Percentiles rank a stretch among this genome's conserved stretches.
phyloP scores from a whole-genome alignment of 2,113 vertebrate genomes.

The Corvus moneduloides region DNA sequence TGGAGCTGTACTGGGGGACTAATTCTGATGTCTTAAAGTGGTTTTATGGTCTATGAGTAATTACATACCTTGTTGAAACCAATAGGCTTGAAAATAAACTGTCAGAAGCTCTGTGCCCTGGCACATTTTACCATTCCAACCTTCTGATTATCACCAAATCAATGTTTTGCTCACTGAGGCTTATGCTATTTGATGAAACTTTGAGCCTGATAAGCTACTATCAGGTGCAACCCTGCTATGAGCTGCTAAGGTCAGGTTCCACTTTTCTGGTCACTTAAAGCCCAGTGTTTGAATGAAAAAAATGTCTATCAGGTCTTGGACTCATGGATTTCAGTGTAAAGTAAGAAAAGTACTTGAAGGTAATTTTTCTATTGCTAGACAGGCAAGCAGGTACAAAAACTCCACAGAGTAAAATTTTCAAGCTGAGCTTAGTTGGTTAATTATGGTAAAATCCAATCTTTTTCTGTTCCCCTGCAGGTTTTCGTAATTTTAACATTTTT shows the following conservation, averaged over 20 bases:
- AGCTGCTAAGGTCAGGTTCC: not conserved
- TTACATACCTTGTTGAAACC: not conserved
- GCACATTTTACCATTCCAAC: not conserved
- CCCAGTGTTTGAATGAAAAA: not conserved
- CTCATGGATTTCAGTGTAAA: not conserved
- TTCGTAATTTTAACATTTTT: not conserved
- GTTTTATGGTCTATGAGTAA: not conserved
- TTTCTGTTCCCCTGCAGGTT: not conserved
- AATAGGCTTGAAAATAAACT: not conserved
- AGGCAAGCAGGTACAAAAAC: not conserved
- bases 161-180: not conserved
- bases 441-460: not conserved
- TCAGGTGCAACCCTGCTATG: not conserved
- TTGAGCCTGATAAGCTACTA: not conserved
- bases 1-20: not conserved
- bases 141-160: not conserved
- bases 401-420: not conserved
- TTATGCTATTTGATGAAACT: not conserved
- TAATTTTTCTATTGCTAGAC: not conserved
- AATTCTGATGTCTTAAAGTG: not conserved
- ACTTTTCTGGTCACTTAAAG: not conserved
- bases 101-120: not conserved
- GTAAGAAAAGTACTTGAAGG: not conserved
- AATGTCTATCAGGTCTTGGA: not conserved
- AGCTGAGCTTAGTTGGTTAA: not conserved